phyloP scores from a whole-genome alignment of 2,888 invertebrate genomes.

The Neoitamus cyanurus region DNA sequence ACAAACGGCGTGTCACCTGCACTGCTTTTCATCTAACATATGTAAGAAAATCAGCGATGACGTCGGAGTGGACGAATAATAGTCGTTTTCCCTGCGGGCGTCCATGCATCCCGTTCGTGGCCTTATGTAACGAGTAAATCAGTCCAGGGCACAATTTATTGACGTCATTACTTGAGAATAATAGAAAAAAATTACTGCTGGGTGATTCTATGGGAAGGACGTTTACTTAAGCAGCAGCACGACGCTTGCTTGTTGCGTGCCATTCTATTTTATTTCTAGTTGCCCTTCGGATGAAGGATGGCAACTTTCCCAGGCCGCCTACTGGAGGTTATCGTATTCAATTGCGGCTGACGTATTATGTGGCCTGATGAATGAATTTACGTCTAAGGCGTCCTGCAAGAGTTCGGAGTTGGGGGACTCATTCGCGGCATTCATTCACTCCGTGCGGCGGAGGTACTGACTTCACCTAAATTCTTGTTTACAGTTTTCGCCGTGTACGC shows the following conservation, averaged over 20 bases:
- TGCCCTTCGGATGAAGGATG: neutral
- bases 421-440: neutral
- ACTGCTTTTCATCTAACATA: neutral
- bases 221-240: neutral
- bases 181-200: neutral
- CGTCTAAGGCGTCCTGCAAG: neutral
- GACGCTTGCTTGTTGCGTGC: neutral
- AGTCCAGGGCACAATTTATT: neutral
- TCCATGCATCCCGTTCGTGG: neutral
- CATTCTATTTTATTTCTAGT: neutral
- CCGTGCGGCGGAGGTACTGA: neutral
- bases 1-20: neutral
- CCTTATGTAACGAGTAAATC: neutral
- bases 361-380: neutral
- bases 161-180: neutral
- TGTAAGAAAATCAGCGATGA: neutral
- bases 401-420: neutral
- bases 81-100: neutral
- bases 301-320: neutral
- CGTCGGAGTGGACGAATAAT: neutral
- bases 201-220: neutral
- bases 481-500: neutral
- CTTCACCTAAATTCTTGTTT: neutral
- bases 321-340: neutral
- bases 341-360: neutral